Conservation (phyloP, 1,140 invertebrate genomes). For the Caenorhabditis inopinata region DNA sequence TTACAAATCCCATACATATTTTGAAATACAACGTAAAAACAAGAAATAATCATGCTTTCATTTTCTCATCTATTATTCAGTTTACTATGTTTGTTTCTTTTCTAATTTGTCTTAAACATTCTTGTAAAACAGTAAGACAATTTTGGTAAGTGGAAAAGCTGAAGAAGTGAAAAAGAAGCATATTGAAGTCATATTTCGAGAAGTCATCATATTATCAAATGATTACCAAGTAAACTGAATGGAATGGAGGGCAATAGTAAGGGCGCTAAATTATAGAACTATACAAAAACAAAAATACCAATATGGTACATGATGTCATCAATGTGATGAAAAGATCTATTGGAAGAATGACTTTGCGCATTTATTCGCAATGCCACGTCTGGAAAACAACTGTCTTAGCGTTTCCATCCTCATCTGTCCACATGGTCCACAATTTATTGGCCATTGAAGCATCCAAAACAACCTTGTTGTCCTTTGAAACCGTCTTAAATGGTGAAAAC, state of each 20-base stretch:
- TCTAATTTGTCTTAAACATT: no score
- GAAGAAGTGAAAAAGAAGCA: not conserved
- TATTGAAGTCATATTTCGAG: no score
- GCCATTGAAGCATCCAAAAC: slow-evolving; percentile 2
- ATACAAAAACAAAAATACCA: not conserved
- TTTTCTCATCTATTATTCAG: no score
- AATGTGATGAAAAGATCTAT: not conserved
- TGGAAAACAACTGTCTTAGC: slow-evolving; percentile 39
- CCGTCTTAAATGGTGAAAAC: slow-evolving; percentile 43
- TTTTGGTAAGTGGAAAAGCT: not conserved
- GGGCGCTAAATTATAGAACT: slow-evolving; percentile 2
- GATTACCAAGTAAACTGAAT: not conserved
- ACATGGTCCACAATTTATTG: slow-evolving; percentile 31
- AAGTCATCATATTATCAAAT: not conserved
- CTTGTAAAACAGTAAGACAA: no score
- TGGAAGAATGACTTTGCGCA: no score
- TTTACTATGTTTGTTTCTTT: no score
- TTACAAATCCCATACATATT: no score
- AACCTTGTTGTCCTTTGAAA: slow-evolving; percentile 36
- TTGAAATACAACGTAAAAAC: no score
- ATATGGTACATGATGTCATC: not conserved
- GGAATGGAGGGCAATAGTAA: not conserved
- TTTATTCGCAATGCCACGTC: not conserved
- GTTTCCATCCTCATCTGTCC: slow-evolving; percentile 36
- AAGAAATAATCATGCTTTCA: no score